Evolutionary conservation across 2,797 vertebrate species (phyloP).

Genomic region (Scomberomorus guttatus): DNA sequence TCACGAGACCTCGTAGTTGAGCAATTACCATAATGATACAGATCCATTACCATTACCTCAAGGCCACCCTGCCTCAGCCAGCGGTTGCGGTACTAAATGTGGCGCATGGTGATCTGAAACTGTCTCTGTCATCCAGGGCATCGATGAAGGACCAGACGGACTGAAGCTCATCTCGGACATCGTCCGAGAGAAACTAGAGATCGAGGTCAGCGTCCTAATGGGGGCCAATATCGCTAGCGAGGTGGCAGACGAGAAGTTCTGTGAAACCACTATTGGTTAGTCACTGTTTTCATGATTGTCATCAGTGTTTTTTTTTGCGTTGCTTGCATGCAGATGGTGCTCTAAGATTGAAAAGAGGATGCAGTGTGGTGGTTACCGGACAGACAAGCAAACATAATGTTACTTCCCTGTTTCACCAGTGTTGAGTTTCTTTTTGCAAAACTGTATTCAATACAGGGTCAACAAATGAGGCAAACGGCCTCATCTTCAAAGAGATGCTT

Average conservation of each 20-base stretch:
- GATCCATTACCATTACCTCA: background rate
- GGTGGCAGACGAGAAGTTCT: constrained; percentile 93
- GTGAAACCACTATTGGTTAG: constrained; percentile 93
- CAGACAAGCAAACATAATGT: background rate
- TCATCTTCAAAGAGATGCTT: constrained; percentile 89
- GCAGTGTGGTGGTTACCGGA: background rate
- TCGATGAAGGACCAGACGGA: constrained; percentile 89
- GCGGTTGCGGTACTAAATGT: background rate
- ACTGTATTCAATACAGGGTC: constrained; percentile 79
- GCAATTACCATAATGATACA: background rate
- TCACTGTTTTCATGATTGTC: background rate
- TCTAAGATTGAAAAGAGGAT: background rate
- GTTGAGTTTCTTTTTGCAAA: background rate
- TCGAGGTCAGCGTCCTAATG: constrained; percentile 93
- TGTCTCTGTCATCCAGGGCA: constrained; percentile 79
- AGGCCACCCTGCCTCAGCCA: too few species aligned
- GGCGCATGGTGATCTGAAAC: background rate
- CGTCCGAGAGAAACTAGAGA: constrained; percentile 90
- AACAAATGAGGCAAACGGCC: constrained; percentile 82
- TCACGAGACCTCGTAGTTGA: constrained; percentile 29
- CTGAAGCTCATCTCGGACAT: constrained; percentile 91
- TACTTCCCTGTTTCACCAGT: background rate
- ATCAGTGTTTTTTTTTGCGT: background rate
- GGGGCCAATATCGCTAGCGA: constrained; percentile 94
- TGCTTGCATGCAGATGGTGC: background rate